Percentiles rank a stretch among this genome's conserved stretches.
These are phyloP conservation scores for Bubalus kerabau DNA, from an alignment of 2,113 vertebrate species.

Conservation along the genomic window DNA sequence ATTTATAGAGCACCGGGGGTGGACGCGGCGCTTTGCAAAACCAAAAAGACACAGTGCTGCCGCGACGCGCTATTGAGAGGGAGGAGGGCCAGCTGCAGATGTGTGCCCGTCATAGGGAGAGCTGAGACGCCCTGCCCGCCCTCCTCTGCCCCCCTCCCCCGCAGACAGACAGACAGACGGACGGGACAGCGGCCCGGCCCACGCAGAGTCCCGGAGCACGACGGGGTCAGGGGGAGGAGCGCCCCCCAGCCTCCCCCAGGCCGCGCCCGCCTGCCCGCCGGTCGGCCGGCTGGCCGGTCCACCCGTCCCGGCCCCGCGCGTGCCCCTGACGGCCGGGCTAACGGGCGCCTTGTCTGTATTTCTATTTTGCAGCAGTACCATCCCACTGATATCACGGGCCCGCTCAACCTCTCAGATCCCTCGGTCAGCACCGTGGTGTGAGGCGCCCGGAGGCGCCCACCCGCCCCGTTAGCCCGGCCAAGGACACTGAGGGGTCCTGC, in stretches of 20 bases:
- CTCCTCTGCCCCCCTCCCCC: slow-evolving; percentile 72
- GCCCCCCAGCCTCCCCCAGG: slow-evolving; percentile 69
- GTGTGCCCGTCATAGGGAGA: slow-evolving; percentile 77
- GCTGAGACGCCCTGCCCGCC: slow-evolving; percentile 75
- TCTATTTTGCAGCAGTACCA: slow-evolving; percentile 96
- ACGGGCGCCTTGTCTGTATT: slow-evolving; percentile 84
- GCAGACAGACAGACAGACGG: slow-evolving; percentile 69
- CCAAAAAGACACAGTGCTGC: slow-evolving; percentile 78
- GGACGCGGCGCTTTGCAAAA: slow-evolving; percentile 78
- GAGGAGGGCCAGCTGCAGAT: slow-evolving; percentile 77
- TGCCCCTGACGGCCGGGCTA: slow-evolving; percentile 63
- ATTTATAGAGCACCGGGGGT: slow-evolving; percentile 78
- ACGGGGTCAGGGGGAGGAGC: slow-evolving; percentile 67
- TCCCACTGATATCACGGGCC: slow-evolving; percentile 98
- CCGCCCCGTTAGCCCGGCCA: slow-evolving; percentile 64
- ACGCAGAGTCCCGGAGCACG: slow-evolving; percentile 69
- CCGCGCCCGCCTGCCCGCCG: slow-evolving; percentile 59
- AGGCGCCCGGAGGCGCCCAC: slow-evolving; percentile 75
- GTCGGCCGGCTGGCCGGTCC: slow-evolving; percentile 52
- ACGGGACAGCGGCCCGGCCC: slow-evolving; percentile 73
- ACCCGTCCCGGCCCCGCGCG: slow-evolving; percentile 60
- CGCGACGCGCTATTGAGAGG: slow-evolving; percentile 76
- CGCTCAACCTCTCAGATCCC: slow-evolving; percentile 99
- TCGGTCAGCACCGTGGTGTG: slow-evolving; percentile 99
- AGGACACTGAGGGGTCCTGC: slow-evolving; percentile 69